Evolutionary conservation across 2,113 vertebrate species (phyloP), one percentile per base, ranked within the genome.

Genomic region (Leucopternis melanops): DNA sequence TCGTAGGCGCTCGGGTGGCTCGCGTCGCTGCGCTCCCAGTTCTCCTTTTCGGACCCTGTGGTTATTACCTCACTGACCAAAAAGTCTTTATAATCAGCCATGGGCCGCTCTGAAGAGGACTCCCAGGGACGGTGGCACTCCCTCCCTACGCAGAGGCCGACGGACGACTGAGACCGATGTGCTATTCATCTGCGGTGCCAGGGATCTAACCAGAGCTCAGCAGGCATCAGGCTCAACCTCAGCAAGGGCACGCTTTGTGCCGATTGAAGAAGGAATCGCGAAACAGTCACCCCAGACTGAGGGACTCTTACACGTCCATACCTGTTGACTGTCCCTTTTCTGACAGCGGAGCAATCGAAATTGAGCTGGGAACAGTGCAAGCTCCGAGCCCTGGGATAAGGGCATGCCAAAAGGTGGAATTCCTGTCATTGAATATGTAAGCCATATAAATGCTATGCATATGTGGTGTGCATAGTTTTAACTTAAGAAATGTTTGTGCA

Each of bases 361-460:
- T 61, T 94, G 88, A 96, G 80, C 97, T 90, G 79, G 78, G 52
- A 96, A 90, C 29, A 85, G 78, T 70, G 79, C 16, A 78, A 95
- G 62, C 86, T 96, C 94, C 13, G 32, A 94, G 71, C 91, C 92
- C 92, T 80, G 87, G 84, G 58, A 59, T 26, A 77, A 94, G 93
- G 94, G 78, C 86, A 77, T 86, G 69, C 61, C 90, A 84, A 78
- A 91, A 93, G 80, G 90, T 96, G 94, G 94, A 95, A 96, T 95
- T 97, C 85, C 81, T 87, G 94, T 97, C 54, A 31, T 85, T 97
- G 85, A 96, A 95, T 79, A 86, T 96, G 96, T 97, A 98, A 98
- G 98, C 98, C 98, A 98, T 98, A 98, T 93, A 97, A 80, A 90
- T 26, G 61, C 87, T 96, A 96, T 97, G 98, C 97, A 96, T 97